These are phyloP conservation scores for Temnothorax longispinosus DNA, from an alignment of 1,140 invertebrate genomes.

Conservation along the genomic window DNA sequence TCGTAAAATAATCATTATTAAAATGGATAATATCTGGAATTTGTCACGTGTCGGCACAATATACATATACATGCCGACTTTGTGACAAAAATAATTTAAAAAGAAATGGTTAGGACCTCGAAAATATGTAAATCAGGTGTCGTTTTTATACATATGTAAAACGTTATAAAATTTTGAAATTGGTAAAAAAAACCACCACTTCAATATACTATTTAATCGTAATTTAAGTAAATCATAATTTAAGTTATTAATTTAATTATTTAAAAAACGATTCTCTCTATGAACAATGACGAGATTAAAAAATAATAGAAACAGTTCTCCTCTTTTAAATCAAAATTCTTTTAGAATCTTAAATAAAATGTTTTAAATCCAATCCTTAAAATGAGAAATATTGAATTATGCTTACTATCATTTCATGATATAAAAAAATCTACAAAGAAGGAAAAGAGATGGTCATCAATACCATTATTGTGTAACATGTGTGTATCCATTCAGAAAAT, in stretches of 20 bases:
- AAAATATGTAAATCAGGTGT: constrained; percentile 17
- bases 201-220: neutral
- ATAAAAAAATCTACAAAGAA: neutral
- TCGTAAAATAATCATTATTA: constrained; percentile 8
- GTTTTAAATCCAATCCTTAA: neutral
- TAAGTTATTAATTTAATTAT: neutral
- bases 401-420: neutral
- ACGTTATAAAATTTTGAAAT: neutral
- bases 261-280: neutral
- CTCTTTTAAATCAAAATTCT: neutral
- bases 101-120: neutral
- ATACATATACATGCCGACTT: neutral
- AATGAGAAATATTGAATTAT: neutral
- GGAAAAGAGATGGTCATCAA: neutral
- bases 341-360: neutral
- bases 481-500: neutral
- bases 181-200: neutral
- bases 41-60: neutral
- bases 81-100: neutral
- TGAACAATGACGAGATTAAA: neutral
- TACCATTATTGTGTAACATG: neutral
- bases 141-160: neutral
- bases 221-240: neutral
- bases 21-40: constrained; percentile 10
- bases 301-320: neutral